A percentile compares a stretch with the other conserved stretches of the same genome.
These are phyloP conservation scores for Merodon equestris DNA, from an alignment of 2,888 invertebrate species.

Conservation along the genomic window DNA sequence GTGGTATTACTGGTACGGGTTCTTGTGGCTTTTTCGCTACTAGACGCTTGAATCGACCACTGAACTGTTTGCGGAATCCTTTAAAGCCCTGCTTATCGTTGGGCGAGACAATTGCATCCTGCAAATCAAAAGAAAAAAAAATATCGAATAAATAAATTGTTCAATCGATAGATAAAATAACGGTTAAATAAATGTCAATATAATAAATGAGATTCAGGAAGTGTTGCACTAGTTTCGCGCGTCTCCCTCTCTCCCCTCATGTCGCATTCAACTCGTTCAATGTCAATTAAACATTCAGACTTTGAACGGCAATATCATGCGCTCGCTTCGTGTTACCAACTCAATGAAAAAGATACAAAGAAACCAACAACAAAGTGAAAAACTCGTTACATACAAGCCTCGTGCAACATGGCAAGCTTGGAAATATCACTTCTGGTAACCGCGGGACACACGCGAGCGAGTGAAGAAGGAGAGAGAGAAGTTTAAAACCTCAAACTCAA, in stretches of 20 bases:
- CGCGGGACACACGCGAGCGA: too few relatives aligned
- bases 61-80: conserved; percentile 91
- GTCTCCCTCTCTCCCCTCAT: too few relatives aligned
- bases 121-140: conserved; percentile 79
- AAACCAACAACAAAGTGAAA: not conserved
- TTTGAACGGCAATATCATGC: conserved; percentile 57
- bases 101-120: conserved; percentile 89
- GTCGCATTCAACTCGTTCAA: conserved; percentile 20
- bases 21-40: conserved; percentile 91
- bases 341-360: conserved; percentile 5
- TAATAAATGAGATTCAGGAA: too few relatives aligned
- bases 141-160: conserved; percentile 46
- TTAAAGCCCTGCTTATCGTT: conserved; percentile 87
- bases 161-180: not conserved
- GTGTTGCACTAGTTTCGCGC: conserved; percentile 37
- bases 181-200: too few relatives aligned
- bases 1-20: conserved; percentile 90
- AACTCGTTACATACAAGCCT: conserved; percentile 14
- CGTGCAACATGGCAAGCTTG: conserved; percentile 41
- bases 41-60: conserved; percentile 91
- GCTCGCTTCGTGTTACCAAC: conserved; percentile 61
- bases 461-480: conserved; percentile 19
- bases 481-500: conserved; percentile 48
- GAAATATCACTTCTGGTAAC: conserved; percentile 46
- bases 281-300: conserved; percentile 61